Percentiles rank a stretch among this genome's conserved stretches.
These are phyloP conservation scores for Leucophora obtusa DNA, from an alignment of 2,888 invertebrate species.

Conservation along the genomic window DNA sequence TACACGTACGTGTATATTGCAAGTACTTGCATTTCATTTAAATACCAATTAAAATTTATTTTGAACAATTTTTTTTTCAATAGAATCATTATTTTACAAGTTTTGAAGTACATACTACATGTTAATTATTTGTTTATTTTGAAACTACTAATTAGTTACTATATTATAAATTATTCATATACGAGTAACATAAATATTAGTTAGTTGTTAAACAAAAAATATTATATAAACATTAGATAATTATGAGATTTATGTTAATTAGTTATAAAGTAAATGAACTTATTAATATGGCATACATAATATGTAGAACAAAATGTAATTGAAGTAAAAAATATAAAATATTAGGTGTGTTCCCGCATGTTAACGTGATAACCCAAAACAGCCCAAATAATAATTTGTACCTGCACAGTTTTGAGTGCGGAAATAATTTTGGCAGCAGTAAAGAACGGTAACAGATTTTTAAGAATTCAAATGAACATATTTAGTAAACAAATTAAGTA, in stretches of 20 bases:
- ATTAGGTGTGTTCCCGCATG: no score
- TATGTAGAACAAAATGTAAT: not conserved
- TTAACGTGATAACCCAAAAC: no score
- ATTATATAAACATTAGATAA: constrained; percentile 8
- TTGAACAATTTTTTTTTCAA: not conserved
- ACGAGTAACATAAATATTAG: not conserved
- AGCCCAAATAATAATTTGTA: no score
- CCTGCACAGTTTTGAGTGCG: no score
- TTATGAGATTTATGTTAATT: constrained; percentile 35
- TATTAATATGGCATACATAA: not conserved
- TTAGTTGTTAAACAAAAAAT: not conserved
- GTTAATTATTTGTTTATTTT: no score
- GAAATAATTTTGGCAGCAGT: no score
- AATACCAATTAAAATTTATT: not conserved
- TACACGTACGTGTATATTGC: no score
- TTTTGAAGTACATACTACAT: not conserved
- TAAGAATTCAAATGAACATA: no score
- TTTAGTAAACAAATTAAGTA: no score
- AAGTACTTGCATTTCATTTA: not conserved
- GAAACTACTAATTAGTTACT: no score
- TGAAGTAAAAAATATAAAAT: not conserved
- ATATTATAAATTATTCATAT: no score
- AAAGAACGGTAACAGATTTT: no score
- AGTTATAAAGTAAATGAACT: constrained; percentile 5
- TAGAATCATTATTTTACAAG: not conserved